Evolutionary conservation across 2,113 vertebrate genomes (phyloP).

Genomic region (Varanus salvator): DNA sequence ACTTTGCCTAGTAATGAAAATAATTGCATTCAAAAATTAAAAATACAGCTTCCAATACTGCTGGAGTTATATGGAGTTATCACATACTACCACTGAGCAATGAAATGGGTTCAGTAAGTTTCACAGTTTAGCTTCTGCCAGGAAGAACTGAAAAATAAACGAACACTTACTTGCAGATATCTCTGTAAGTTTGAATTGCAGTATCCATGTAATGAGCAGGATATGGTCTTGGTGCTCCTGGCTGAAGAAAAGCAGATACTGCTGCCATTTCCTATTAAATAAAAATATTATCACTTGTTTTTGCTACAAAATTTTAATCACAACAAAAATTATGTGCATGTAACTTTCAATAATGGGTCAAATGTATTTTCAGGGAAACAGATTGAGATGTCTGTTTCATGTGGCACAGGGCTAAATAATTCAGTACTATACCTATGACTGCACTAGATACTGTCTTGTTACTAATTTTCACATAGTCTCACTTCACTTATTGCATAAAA

Average conservation of each 20-base stretch:
- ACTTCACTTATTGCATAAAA: neutral
- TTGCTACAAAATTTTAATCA: neutral
- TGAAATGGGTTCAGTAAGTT: neutral
- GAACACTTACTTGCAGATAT: constrained; percentile 93
- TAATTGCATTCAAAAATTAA: neutral
- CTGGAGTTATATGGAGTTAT: neutral
- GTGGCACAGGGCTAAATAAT: neutral
- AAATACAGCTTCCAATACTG: neutral
- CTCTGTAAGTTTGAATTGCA: constrained; percentile 95
- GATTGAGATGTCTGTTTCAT: neutral
- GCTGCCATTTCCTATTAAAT: constrained; percentile 95
- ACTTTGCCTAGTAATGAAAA: neutral
- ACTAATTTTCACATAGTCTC: neutral
- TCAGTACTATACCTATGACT: too few relatives aligned
- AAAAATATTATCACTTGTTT: constrained; percentile 4
- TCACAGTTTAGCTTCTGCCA: neutral
- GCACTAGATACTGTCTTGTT: neutral
- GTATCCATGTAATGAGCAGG: constrained; percentile 99
- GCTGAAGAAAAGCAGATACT: constrained; percentile 94
- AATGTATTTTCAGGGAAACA: neutral
- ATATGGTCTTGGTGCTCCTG: constrained; percentile 90
- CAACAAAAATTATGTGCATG: neutral
- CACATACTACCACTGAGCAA: neutral
- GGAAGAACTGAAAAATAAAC: neutral
- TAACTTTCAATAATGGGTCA: neutral